Evolutionary conservation across 2,113 vertebrate genomes (phyloP).

Genomic region (Thalassarche chlororhynchos): DNA sequence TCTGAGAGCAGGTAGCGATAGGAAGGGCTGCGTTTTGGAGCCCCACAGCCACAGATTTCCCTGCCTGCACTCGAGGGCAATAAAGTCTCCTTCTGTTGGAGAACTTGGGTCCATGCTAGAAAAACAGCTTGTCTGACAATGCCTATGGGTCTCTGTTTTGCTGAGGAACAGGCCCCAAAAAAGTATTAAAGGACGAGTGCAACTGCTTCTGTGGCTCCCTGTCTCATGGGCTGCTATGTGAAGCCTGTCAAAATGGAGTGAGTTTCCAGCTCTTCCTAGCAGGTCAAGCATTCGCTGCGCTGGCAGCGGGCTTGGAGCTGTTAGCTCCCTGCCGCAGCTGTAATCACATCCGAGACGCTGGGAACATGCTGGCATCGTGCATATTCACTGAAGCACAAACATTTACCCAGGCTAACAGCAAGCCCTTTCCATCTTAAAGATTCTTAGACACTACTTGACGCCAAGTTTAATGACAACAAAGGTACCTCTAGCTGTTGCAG

Average conservation of each 20-base stretch:
- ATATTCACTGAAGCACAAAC: neutral
- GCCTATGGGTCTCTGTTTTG: neutral
- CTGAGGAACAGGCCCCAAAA: neutral
- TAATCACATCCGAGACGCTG: neutral
- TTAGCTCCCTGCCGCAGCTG: neutral
- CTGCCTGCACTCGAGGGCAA: neutral
- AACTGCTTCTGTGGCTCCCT: neutral
- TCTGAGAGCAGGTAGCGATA: neutral
- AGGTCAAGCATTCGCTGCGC: neutral
- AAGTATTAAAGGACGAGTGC: neutral
- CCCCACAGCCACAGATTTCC: neutral
- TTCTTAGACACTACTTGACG: neutral
- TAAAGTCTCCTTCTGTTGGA: neutral
- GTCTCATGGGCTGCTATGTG: neutral
- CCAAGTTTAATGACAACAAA: neutral
- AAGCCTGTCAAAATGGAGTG: rapidly evolving
- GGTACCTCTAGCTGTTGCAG: neutral
- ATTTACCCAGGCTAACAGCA: neutral
- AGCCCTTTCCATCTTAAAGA: neutral
- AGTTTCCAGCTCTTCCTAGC: neutral
- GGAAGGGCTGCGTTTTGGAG: neutral
- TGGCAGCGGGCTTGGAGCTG: neutral
- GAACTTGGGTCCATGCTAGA: neutral
- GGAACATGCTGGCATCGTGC: neutral
- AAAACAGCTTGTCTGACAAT: neutral